A percentile compares a stretch with the other conserved stretches of the same genome.
phyloP scores from a whole-genome alignment of 2,113 vertebrate genomes.

The Callocephalon fimbriatum region DNA sequence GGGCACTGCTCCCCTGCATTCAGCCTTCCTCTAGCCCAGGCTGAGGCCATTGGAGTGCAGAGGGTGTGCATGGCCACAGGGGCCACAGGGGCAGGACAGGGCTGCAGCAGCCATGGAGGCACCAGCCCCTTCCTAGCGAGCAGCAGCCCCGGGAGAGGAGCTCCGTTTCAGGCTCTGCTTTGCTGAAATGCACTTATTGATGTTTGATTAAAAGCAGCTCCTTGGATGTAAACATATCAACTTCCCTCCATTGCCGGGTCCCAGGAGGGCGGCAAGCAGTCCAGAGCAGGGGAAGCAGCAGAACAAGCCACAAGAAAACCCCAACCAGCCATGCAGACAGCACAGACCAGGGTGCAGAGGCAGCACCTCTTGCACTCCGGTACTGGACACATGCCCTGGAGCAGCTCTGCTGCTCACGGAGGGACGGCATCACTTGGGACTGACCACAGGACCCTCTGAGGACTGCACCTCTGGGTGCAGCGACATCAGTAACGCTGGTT shows the following conservation, averaged over 20 bases:
- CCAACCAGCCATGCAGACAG: not conserved
- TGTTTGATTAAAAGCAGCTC: constrained; percentile 67
- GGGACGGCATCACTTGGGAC: not conserved
- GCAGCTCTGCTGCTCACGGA: not conserved
- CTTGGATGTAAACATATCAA: constrained; percentile 57
- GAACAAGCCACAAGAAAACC: not conserved
- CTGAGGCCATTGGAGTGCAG: not conserved
- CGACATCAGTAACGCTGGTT: accelerated
- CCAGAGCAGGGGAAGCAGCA: not conserved
- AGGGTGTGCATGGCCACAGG: accelerated
- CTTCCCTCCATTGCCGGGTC: constrained; percentile 24
- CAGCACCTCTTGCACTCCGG: accelerated
- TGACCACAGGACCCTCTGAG: accelerated
- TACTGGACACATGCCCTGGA: not conserved
- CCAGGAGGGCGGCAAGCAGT: not conserved
- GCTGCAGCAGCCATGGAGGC: not conserved
- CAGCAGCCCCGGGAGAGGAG: not conserved
- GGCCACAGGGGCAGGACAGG: not conserved
- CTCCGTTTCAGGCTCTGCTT: constrained; percentile 28
- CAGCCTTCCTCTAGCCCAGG: not conserved
- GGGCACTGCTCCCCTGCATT: not conserved
- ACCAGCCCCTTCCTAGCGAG: accelerated
- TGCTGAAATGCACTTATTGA: constrained; percentile 53
- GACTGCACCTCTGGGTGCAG: not conserved
- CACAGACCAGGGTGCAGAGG: not conserved